Evolutionary conservation across 1,140 invertebrate genomes (phyloP), one percentile per base, ranked within the genome.

Genomic region (Drosophila sulfurigaster): DNA sequence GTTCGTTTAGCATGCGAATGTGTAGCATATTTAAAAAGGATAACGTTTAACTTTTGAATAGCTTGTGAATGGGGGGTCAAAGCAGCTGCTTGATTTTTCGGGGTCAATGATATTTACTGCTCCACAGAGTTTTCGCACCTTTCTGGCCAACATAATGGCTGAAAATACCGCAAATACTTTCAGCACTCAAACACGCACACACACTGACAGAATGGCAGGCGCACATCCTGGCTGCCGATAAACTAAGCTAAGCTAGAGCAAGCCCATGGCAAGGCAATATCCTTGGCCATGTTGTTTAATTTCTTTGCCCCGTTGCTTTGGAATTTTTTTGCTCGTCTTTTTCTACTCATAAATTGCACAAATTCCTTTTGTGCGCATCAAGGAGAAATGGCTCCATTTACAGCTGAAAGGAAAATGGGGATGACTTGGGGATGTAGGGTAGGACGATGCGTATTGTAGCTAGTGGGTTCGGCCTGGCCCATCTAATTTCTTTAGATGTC

Each of bases 401-500:
- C 11, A 54, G 51, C 51, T 54, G 28, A 32, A 13, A n/a, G 49
- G 25, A 30, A 30, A 5, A 20, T 7, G 3, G 30, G 28, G 16
- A 20, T 32, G 5, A 25, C 25, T 48, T 1, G 35, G 16, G 13
- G 15, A 57, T 35, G 2, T 41, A 35, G 43, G 11, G 8, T 28
- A n/a, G 28, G n/a, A 5, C 3, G 13, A 8, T 15, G n/a, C 4
- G 8, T 7, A 11, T 2, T 38, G 38, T 41, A 56, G 20, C 20
- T 41, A 38, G 35, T 57, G 25, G 49, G 16, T 35, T 43, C 41
- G 16, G 43, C 63, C 46, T 46, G 62, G 58, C 74, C 79, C 82
- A 75, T 88, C 82, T 87, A 87, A 87, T 88, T 87, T 87, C 83
- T 83, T 77, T 66, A 58, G 69, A 78, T 88, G 82, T 88, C 83